phyloP scores from a whole-genome alignment of 64 coral and sea anemone genomes.

The Orbicella faveolata region DNA sequence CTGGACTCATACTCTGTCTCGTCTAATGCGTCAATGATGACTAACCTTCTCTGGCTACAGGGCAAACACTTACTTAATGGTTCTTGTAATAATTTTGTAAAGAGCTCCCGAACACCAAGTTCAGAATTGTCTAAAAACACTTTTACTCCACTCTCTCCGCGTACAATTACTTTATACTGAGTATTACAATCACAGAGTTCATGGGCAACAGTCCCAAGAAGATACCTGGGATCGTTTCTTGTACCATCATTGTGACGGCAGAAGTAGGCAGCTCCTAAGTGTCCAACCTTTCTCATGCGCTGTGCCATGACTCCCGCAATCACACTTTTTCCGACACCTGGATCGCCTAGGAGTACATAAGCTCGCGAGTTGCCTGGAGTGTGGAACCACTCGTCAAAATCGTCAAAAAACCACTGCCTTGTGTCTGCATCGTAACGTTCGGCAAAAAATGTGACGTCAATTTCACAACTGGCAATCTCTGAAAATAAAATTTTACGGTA shows the following conservation, averaged over 20 bases:
- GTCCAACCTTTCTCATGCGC: background rate
- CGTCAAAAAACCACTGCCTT: constrained; percentile 44
- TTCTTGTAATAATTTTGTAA: constrained; percentile 55
- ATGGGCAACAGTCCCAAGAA: constrained; percentile 32
- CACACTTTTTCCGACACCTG: constrained; percentile 66
- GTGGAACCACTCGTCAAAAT: constrained; percentile 50
- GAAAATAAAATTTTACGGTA: background rate
- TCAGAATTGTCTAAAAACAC: constrained; percentile 8
- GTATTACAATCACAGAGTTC: constrained; percentile 21
- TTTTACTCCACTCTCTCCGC: constrained; percentile 18
- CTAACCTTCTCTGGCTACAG: background rate
- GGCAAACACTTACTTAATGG: constrained; percentile 26
- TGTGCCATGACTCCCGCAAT: constrained; percentile 54
- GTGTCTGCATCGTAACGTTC: constrained; percentile 20
- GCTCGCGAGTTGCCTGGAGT: constrained; percentile 43
- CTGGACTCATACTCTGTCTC: constrained; percentile 43
- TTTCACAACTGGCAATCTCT: constrained; percentile 8
- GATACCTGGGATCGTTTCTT: constrained; percentile 35
- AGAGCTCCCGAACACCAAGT: constrained; percentile 27
- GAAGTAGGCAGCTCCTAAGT: constrained; percentile 49
- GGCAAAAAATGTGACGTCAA: constrained; percentile 33
- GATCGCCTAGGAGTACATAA: constrained; percentile 57
- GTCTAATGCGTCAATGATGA: constrained; percentile 37
- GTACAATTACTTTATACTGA: background rate
- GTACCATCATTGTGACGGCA: constrained; percentile 44